A percentile compares a stretch with the other conserved stretches of the same genome.
These are phyloP conservation scores for Drosophila cardini DNA, from an alignment of 1,140 invertebrate genomes.

Conservation along the genomic window DNA sequence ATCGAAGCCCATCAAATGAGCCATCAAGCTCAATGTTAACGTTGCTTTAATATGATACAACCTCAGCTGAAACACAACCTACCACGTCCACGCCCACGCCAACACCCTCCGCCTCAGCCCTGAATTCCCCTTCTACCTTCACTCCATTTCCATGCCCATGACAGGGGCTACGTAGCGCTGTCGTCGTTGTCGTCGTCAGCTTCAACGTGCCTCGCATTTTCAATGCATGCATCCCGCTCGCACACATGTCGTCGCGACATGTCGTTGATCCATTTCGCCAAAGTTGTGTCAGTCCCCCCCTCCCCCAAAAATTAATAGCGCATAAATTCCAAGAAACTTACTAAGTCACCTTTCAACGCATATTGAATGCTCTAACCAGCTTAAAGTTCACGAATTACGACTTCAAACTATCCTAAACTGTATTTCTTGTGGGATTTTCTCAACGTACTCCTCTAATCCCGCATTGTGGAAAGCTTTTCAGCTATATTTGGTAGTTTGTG, in stretches of 20 bases:
- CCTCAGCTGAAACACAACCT: slow-evolving; percentile 15
- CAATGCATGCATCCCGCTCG: slow-evolving; percentile 26
- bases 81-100: not conserved
- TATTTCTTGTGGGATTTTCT: not conserved
- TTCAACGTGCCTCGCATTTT: slow-evolving; percentile 71
- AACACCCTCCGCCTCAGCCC: not conserved
- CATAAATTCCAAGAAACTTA: slow-evolving; percentile 33
- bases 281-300: slow-evolving; percentile 36
- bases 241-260: slow-evolving; percentile 32
- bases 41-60: slow-evolving; percentile 72
- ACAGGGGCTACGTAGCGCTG: slow-evolving; percentile 21
- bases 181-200: slow-evolving; percentile 59
- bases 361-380: slow-evolving; percentile 24
- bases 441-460: not conserved
- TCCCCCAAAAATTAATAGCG: slow-evolving; percentile 34
- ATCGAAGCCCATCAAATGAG: slow-evolving; percentile 68
- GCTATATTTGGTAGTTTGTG: not conserved
- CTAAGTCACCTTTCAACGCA: slow-evolving; percentile 9
- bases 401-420: not conserved
- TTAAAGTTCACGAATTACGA: slow-evolving; percentile 1
- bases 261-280: slow-evolving; percentile 52
- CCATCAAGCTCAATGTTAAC: slow-evolving; percentile 79
- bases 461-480: not conserved
- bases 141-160: slow-evolving; percentile 35
- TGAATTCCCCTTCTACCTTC: slow-evolving; percentile 21